A percentile compares a stretch with the other conserved stretches of the same genome.
phyloP scores from a whole-genome alignment of 2,797 vertebrate genomes.

The Knipowitschia caucasica region DNA sequence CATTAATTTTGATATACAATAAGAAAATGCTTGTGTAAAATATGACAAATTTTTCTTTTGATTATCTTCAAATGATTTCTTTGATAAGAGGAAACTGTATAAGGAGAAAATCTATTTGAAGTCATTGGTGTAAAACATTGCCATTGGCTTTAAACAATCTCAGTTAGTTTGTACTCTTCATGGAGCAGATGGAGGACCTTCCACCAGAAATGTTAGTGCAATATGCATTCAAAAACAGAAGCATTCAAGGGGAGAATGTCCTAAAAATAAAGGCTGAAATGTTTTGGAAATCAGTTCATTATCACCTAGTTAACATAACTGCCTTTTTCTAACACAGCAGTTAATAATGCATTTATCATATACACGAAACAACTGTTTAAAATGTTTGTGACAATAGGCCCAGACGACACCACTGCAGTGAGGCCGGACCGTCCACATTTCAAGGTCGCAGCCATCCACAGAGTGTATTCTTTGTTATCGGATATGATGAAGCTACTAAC shows the following conservation, averaged over 20 bases:
- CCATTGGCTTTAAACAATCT: no score
- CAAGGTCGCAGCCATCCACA: conserved; percentile 40
- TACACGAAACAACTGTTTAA: conserved; percentile 8
- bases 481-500: conserved; percentile 45
- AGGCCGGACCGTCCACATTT: conserved; percentile 24
- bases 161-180: no score
- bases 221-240: conserved; percentile 5
- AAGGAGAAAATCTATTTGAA: no score
- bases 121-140: no score
- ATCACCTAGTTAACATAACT: background rate
- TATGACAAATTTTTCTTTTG: no score
- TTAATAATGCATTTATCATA: background rate
- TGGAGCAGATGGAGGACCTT: background rate
- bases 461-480: conserved; percentile 43
- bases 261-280: no score
- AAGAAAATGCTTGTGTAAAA: no score
- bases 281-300: background rate
- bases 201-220: background rate
- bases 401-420: conserved; percentile 29
- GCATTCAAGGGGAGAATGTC: conserved; percentile 10
- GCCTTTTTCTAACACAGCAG: background rate
- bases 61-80: no score
- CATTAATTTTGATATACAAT: no score
- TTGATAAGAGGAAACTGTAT: no score
- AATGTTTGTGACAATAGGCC: conserved; percentile 12